phyloP scores from a whole-genome alignment of 2,888 invertebrate genomes.

The Apoderus coryli region DNA sequence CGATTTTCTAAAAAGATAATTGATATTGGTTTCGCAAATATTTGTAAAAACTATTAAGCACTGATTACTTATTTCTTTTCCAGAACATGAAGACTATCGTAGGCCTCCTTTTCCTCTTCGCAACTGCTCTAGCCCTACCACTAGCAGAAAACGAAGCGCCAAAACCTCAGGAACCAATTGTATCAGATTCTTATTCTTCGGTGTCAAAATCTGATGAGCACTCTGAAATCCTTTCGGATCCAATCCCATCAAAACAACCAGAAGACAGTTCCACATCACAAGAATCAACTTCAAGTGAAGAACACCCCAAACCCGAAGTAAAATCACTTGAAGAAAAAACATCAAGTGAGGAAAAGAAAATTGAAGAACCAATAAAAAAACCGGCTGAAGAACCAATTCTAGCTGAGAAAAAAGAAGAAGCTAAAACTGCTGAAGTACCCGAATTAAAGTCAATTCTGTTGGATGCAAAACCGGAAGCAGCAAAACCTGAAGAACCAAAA shows the following conservation, averaged over 20 bases:
- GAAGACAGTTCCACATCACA: conserved; percentile 10
- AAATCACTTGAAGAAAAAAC: conserved; percentile 16
- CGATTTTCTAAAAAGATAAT: too few relatives aligned
- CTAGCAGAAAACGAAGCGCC: conserved; percentile 37
- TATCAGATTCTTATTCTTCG: conserved; percentile 30
- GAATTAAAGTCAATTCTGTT: too few relatives aligned
- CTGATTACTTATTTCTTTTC: too few relatives aligned
- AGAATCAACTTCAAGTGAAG: conserved; percentile 13
- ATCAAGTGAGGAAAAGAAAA: too few relatives aligned
- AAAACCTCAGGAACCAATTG: conserved; percentile 29
- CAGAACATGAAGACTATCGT: too few relatives aligned
- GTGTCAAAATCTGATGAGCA: conserved; percentile 28
- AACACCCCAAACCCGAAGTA: conserved; percentile 8
- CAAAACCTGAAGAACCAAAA: conserved; percentile 19
- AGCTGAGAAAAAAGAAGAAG: conserved; percentile 17
- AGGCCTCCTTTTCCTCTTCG: conserved; percentile 1
- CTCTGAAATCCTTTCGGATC: conserved; percentile 8
- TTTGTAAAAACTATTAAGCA: too few relatives aligned
- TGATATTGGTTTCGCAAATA: too few relatives aligned
- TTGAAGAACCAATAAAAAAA: neutral
- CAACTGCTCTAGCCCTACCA: conserved; percentile 40
- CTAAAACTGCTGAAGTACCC: conserved; percentile 15
- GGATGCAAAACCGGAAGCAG: conserved; percentile 3
- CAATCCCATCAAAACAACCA: conserved; percentile 8
- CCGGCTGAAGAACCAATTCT: conserved; percentile 12